Evolutionary conservation across 2,888 invertebrate genomes (phyloP), one percentile per base, ranked within the genome.

Genomic region (Neria commutata): DNA sequence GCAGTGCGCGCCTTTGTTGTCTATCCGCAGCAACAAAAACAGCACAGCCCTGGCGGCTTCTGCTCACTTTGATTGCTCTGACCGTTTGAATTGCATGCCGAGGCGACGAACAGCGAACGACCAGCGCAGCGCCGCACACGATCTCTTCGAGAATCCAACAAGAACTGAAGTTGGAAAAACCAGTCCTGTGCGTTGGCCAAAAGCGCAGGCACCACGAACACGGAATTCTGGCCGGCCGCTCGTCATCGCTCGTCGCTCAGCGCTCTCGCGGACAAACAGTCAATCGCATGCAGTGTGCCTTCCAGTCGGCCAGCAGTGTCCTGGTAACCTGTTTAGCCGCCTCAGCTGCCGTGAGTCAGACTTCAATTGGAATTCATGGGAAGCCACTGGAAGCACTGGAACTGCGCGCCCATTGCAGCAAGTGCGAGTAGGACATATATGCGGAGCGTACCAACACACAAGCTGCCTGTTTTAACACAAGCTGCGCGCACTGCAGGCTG

Each of bases 111-210:
- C 52, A 53, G 56, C 55, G 54, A 59, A 64, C 59, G 58, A 61
- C 64, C 23, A 51, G 60, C 62, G 52, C 64, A 48, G 54, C 51
- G 46, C 63, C 66, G 67, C 66, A 72, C 71, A 72, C 75, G 73
- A 76, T 77, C 81, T 77, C 79, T 78, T 76, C 75, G 78, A 78
- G 78, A 80, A 79, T 78, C 77, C 79, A 80, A 76, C 75, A 78
- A 80, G 79, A 81, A 81, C 81, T 81, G 77, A 79, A 78, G 74
- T 72, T 74, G 74, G 74, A 72, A 74, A 78, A 79, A 79, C 80
- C 80, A 75, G 80, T 79, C 78, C 78, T 77, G 75, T 65, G 64
- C 67, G 67, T 70, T 67, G 70, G 68, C 70, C 71, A 72, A 66
- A 72, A 74, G 37, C 68, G 64, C 51, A 65, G 53, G 56, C 56